Conservation (phyloP, 1,140 invertebrate genomes). For the Anoplolepis gracilipes region DNA sequence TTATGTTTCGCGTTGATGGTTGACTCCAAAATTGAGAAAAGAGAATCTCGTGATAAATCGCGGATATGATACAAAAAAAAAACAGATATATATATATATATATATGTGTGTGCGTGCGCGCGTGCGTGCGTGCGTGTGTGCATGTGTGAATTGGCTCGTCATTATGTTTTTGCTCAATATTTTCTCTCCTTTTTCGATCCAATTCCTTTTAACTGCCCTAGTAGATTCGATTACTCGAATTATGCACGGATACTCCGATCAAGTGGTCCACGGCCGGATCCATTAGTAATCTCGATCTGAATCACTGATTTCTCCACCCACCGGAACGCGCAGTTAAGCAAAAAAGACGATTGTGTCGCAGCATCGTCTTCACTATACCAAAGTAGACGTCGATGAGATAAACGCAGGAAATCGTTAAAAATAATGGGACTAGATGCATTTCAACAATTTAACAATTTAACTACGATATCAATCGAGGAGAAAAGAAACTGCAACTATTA, state of each 20-base stretch:
- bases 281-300: constrained; percentile 61
- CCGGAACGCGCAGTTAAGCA: constrained; percentile 31
- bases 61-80: not conserved
- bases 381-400: constrained; percentile 2
- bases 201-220: constrained; percentile 59
- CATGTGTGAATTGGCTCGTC: constrained; percentile 32
- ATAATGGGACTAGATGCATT: constrained; percentile 9
- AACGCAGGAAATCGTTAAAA: constrained; percentile 38
- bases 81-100: too few species aligned
- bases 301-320: constrained; percentile 64
- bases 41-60: constrained; percentile 35
- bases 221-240: constrained; percentile 75
- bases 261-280: constrained; percentile 53
- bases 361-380: constrained; percentile 40
- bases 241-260: constrained; percentile 68
- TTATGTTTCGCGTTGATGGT: not conserved
- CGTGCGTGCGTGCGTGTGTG: too few species aligned
- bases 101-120: too few species aligned
- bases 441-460: constrained; percentile 10
- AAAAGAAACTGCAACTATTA: not conserved
- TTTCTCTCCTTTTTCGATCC: constrained; percentile 8
- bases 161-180: constrained; percentile 49
- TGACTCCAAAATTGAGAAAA: constrained; percentile 3
- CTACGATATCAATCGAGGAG: not conserved
- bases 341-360: constrained; percentile 61